phyloP scores from a whole-genome alignment of 2,888 invertebrate species.

The Phania funesta region DNA sequence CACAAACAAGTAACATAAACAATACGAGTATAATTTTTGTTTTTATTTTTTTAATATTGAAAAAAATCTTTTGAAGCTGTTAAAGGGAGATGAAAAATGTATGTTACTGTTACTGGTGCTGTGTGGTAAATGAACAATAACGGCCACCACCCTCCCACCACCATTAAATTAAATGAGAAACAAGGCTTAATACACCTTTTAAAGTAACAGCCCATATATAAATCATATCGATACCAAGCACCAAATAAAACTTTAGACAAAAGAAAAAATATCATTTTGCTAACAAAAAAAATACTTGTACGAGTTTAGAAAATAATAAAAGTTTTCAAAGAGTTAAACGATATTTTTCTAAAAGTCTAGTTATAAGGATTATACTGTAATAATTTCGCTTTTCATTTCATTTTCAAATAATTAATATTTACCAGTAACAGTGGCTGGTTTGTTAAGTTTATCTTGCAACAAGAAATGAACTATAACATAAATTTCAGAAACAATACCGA shows the following conservation, averaged over 20 bases:
- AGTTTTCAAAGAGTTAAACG: constrained; percentile 18
- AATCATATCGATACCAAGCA: constrained; percentile 59
- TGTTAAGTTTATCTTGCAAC: not conserved
- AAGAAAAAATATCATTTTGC: not conserved
- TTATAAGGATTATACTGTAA: not conserved
- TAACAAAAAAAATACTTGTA: not conserved
- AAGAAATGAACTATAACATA: constrained; percentile 63
- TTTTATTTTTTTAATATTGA: not conserved
- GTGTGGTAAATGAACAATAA: constrained; percentile 57
- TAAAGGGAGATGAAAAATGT: constrained; percentile 44
- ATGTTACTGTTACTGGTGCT: constrained; percentile 27
- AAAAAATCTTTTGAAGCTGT: constrained; percentile 16
- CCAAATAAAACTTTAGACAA: not conserved
- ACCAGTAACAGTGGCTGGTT: constrained; percentile 26
- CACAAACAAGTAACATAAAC: not conserved
- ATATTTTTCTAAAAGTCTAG: not conserved
- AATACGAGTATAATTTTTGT: not conserved
- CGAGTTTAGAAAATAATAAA: not conserved
- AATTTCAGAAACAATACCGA: constrained; percentile 30
- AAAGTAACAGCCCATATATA: constrained; percentile 65
- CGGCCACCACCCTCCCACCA: constrained; percentile 61
- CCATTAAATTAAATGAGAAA: constrained; percentile 68
- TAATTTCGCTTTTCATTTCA: constrained; percentile 18
- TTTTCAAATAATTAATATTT: constrained; percentile 57
- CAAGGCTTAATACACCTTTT: constrained; percentile 67